phyloP scores from a whole-genome alignment of 2,888 invertebrate genomes.

The Allygus modestus region DNA sequence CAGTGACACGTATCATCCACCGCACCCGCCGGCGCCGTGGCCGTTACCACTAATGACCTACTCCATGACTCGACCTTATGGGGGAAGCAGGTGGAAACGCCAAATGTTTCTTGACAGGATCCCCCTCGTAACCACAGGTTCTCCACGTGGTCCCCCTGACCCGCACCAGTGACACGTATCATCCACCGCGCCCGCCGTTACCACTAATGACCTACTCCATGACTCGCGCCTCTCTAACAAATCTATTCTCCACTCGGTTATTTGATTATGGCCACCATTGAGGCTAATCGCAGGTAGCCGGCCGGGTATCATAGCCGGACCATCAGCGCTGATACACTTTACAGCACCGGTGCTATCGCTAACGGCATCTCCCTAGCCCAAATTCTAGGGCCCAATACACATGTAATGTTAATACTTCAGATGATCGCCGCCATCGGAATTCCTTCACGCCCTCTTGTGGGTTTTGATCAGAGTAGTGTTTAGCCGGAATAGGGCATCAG shows the following conservation, averaged over 20 bases:
- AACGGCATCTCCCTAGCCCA: constrained; percentile 12
- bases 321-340: constrained; percentile 5
- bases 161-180: too few species aligned
- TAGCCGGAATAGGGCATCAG: background rate
- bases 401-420: background rate
- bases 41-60: too few species aligned
- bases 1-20: too few species aligned
- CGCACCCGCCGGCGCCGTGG: too few species aligned
- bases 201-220: constrained; percentile 5
- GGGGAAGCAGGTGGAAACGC: too few species aligned
- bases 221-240: constrained; percentile 22
- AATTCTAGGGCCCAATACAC: background rate
- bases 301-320: background rate
- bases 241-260: constrained; percentile 46
- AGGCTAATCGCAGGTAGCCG: constrained; percentile 12
- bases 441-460: constrained; percentile 27
- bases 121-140: too few species aligned
- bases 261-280: constrained; percentile 32
- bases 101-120: too few species aligned
- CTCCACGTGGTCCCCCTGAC: too few species aligned
- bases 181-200: background rate
- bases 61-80: too few species aligned
- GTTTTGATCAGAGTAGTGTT: constrained; percentile 17
- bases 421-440: background rate
- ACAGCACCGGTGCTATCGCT: background rate